Conservation (phyloP, 2,888 invertebrate species). For the Lycophotia porphyrea region DNA sequence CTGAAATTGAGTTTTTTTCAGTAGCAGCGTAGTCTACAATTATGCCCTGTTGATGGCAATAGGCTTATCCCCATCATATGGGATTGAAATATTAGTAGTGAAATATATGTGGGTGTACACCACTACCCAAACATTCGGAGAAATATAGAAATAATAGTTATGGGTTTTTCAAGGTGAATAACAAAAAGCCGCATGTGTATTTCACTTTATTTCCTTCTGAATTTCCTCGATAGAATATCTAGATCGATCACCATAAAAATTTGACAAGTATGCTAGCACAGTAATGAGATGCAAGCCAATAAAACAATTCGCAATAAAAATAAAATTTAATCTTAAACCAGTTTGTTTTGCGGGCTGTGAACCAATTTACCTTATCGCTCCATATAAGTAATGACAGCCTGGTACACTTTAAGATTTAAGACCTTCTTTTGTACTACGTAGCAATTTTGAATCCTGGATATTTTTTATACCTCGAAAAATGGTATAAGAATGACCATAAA, state of each 20-base stretch:
- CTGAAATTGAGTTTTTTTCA: not conserved
- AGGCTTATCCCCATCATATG: not conserved
- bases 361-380: constrained; percentile 57
- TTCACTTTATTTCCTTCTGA: not conserved
- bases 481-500: not conserved
- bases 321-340: constrained; percentile 59
- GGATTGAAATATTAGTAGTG: not conserved
- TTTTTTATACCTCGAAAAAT: not conserved
- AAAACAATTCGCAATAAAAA: constrained; percentile 63
- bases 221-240: constrained; percentile 30
- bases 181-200: not conserved
- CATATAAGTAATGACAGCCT: constrained; percentile 42
- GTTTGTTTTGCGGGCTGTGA: constrained; percentile 55
- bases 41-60: not conserved
- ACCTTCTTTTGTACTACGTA: not conserved
- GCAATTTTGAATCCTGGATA: not conserved
- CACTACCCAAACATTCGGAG: not conserved
- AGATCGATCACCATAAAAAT: constrained; percentile 49
- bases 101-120: not conserved
- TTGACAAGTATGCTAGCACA: constrained; percentile 39
- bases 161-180: not conserved
- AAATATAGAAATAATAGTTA: not conserved
- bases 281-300: constrained; percentile 53
- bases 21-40: not conserved
- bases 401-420: constrained; percentile 29